phyloP scores from a whole-genome alignment of 2,888 invertebrate species.

The Orthosia gracilis region DNA sequence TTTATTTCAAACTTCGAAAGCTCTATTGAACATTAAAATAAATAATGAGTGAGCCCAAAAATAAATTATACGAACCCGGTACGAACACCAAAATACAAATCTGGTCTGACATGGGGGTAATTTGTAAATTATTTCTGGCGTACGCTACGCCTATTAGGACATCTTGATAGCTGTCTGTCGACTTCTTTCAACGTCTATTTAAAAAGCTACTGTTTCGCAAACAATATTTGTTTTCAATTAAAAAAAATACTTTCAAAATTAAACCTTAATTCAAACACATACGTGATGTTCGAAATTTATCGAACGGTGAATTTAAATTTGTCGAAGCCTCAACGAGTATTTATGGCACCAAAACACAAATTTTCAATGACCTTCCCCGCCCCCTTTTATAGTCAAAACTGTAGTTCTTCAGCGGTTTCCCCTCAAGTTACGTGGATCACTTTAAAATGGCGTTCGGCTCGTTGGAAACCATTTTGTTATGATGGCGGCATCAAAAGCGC shows the following conservation, averaged over 20 bases:
- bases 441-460: slow-evolving; percentile 65
- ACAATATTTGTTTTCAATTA: background rate
- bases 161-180: slow-evolving; percentile 89
- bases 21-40: slow-evolving; percentile 56
- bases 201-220: slow-evolving; percentile 83
- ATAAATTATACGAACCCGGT: slow-evolving; percentile 59
- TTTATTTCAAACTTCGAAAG: slow-evolving; percentile 50
- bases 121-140: slow-evolving; percentile 90
- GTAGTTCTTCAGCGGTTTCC: slow-evolving; percentile 25
- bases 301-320: slow-evolving; percentile 65
- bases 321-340: slow-evolving; percentile 79
- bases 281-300: slow-evolving; percentile 53
- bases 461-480: slow-evolving; percentile 79
- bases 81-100: slow-evolving; percentile 58
- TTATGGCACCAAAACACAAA: slow-evolving; percentile 81
- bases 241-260: slow-evolving; percentile 58
- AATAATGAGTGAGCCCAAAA: slow-evolving; percentile 65
- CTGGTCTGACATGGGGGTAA: slow-evolving; percentile 76
- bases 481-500: slow-evolving; percentile 76
- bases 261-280: slow-evolving; percentile 66
- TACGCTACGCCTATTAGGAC: slow-evolving; percentile 89
- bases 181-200: slow-evolving; percentile 91
- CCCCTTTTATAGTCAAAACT: slow-evolving; percentile 26
- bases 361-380: slow-evolving; percentile 70
- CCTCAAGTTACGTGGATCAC: slow-evolving; percentile 61